Evolutionary conservation across 2,797 vertebrate genomes (phyloP), one percentile per base, ranked within the genome.

Genomic region (Macroramphosus scolopax): DNA sequence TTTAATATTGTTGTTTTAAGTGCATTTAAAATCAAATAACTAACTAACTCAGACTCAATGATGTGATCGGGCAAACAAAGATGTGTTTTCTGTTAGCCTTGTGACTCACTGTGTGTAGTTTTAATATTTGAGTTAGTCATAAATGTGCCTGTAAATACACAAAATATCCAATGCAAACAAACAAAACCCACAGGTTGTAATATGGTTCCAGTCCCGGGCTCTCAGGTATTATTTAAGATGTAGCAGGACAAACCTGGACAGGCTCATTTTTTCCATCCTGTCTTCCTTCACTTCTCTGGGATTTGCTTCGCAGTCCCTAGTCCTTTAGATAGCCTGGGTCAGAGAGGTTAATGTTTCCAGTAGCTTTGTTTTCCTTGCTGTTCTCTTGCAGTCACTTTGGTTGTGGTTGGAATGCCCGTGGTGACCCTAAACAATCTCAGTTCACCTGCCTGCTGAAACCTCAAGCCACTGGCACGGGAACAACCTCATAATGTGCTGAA

Each of bases 401-500:
- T 63, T 74, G 68, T n/a, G 68, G 75, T 48, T 47, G 40, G 65
- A 72, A 67, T 77, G 44, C 30, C 41, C 3, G 26, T 25, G 57
- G 68, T 51, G 64, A 73, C 61, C 68, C 45, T 46, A 55, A 77
- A 80, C 77, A 69, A 60, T 71, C 63, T 65, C 48, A 35, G 57
- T 62, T 71, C 68, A 66, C 28, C 61, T 55, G 68, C 46, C 53
- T 68, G 51, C 62, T 63, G 49, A 47, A 41, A 55, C 54, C 75
- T 61, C 67, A 72, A 58, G 48, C 70, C 71, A 52, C 29, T 20
- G 37, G 25, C 51, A 15, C 40, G 43, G 45, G 11, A 38, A 45
- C 51, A 50, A 25, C 18, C 55, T 32, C 6, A 37, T 14, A 37
- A 33, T 63, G 13, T 10, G 11, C 11, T 11, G 9, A 10, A 29